Base-by-base conservation (phyloP, 2,888 invertebrate species). In the Automeris io region DNA sequence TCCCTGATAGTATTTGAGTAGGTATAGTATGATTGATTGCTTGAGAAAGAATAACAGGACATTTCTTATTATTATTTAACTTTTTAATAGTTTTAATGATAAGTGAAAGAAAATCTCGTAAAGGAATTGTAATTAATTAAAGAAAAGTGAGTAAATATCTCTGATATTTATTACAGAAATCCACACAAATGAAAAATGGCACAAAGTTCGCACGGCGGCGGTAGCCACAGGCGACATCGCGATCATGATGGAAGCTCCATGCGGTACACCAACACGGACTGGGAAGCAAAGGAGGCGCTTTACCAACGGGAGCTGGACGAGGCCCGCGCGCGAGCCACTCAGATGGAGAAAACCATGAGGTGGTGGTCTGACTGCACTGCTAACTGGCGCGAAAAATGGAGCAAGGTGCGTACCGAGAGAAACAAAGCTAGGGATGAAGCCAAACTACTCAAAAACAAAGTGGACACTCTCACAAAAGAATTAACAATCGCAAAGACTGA, bases 341-440 rank as follows among this genome's bases (percentile, higher is more conserved):
- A 99, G 79, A 99, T 99, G 99, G 99, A 99, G 74, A 98, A 98
- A 78, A 99, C 98, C 0, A 98, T 99, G 98, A 89, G 97, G 42
- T 99, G 98, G 98, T 99, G 98, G 98, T 97, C 98, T 0, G 98
- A 98, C 71, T 99, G 99, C 72, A 98, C 98, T 0, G 96, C 97
- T 93, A 98, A 97, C 95, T 36, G 98, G 98, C 75, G 85, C 91
- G 97, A 89, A 90, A 98, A 98, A 68, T 99, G 98, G 98, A 95
- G 95, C 73, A 97, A 97, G 83, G 94, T 55, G 23, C 90, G 97
- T 38, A 95, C 93, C 68, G 98, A 98, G 81, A 89, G 98, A 16
- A 98, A 98, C 70, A 95, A 95, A 66, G 93, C 97, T 0, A 87
- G 97, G 24, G 97, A 98, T 57, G 97, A 98, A 75, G 91, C 93